Conservation (phyloP, 2,113 vertebrate species). For the Uropsilus gracilis region DNA sequence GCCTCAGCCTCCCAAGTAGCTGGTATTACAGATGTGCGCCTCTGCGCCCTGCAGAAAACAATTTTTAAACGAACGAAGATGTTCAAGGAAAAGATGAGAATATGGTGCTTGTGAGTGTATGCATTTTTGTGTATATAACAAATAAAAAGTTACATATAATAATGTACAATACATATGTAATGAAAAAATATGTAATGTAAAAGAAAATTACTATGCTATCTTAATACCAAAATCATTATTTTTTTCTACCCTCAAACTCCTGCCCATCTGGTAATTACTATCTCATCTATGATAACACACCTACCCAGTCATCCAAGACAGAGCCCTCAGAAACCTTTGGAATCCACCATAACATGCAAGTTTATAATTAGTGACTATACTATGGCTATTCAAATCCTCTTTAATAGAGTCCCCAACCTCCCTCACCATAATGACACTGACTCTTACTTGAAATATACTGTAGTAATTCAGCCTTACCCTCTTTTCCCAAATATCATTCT, state of each 20-base stretch:
- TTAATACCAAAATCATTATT: background rate
- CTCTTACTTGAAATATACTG: background rate
- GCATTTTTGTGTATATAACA: no score
- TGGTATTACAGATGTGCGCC: no score
- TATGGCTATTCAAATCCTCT: background rate
- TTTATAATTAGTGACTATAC: background rate
- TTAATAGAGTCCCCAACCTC: background rate
- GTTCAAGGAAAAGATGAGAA: background rate
- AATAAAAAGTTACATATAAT: no score
- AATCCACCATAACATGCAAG: background rate
- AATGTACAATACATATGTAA: no score
- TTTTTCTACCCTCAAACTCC: background rate
- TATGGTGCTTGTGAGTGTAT: background rate
- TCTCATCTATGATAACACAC: background rate
- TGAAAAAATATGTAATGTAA: slow-evolving; percentile 7
- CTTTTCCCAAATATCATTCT: background rate
- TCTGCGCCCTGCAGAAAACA: no score
- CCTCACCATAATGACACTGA: background rate
- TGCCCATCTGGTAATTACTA: background rate
- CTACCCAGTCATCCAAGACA: background rate
- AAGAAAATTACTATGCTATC: background rate
- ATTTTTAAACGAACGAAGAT: slow-evolving; percentile 27
- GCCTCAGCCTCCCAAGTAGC: no score
- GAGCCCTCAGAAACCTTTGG: background rate
- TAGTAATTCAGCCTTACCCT: background rate